Evolutionary conservation across 2,888 invertebrate species (phyloP), one percentile per base, ranked within the genome.

Genomic region (Hirtodrosophila duncani): DNA sequence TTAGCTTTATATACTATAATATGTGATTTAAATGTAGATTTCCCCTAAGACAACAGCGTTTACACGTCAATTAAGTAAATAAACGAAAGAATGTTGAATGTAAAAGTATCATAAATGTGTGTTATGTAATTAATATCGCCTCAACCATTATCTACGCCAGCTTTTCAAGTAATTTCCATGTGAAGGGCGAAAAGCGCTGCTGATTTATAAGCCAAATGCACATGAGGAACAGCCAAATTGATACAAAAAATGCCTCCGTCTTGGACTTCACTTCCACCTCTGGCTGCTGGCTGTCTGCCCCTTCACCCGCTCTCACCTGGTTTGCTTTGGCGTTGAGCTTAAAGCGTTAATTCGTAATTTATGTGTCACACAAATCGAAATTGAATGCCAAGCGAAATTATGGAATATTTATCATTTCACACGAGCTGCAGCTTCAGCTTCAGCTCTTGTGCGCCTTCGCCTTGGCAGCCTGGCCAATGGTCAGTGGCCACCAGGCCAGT

Each of bases 301-400:
- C 21, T 33, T n/a, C 8, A 29, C 21, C 24, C 30, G 4, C 2
- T 8, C 31, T 20, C 34, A 17, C 21, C 26, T 43, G 53, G 38
- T 23, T 50, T 37, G 9, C 21, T 14, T 37, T 7, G 68, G 55
- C 62, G 52, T 70, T 59, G 61, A 81, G 86, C 86, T 86, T 84
- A 83, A 86, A 85, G 86, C 85, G 83, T 86, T 86, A 86, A 86
- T 86, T 84, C 85, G 78, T 86, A 83, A 86, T 86, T 86, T 86
- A 86, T 86, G 86, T 86, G 86, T 85, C 86, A 85, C 85, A 84
- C 79, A 70, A 79, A 82, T 71, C 75, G 72, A 81, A 86, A 85
- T 86, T 86, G 83, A 86, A 86, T 86, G 85, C 83, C 85, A 85
- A 72, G 68, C 79, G 82, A 85, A 86, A 86, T 86, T 86, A 86